These are phyloP conservation scores for Micronisus gabar DNA, from an alignment of 2,113 vertebrate species.

Conservation along the genomic window DNA sequence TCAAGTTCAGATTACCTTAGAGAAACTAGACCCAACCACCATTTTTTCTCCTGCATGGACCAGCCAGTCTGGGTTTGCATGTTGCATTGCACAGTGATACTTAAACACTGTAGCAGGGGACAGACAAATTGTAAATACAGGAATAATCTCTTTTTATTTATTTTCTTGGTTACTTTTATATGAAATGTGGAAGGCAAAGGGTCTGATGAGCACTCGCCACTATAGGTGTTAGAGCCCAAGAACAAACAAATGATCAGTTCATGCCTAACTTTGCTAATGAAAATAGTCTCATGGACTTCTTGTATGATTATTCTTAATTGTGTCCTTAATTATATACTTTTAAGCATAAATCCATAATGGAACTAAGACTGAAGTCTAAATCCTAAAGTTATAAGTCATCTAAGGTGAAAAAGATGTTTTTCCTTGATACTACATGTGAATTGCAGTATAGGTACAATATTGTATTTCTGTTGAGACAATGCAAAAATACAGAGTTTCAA, in stretches of 20 bases:
- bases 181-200: background rate
- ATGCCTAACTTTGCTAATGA: background rate
- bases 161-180: background rate
- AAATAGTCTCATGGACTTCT: background rate
- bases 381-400: background rate
- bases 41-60: background rate
- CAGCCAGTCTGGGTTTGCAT: background rate
- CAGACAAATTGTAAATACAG: background rate
- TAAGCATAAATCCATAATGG: background rate
- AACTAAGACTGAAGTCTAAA: background rate
- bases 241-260: background rate
- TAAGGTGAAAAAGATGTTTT: background rate
- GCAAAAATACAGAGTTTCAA: background rate
- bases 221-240: background rate
- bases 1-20: background rate
- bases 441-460: background rate
- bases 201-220: background rate
- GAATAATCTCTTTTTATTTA: background rate
- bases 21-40: background rate
- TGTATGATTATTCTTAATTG: background rate
- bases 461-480: background rate
- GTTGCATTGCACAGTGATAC: background rate
- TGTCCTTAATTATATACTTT: background rate
- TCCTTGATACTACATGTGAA: rapidly evolving
- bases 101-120: background rate